Evolutionary conservation across 2,888 invertebrate genomes (phyloP).

Genomic region (Chirona hameri): DNA sequence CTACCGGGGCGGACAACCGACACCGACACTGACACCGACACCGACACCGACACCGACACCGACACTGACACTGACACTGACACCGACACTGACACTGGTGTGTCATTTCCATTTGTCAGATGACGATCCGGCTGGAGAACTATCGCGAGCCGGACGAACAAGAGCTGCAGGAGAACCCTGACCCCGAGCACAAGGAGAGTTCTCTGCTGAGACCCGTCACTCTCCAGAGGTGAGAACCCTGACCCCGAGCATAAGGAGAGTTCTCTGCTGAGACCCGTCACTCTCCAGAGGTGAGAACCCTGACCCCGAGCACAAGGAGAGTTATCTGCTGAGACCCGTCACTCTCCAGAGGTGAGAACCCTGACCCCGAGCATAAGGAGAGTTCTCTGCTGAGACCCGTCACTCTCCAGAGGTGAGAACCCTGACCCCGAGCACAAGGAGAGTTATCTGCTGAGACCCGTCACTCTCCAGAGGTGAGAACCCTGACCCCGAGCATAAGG

Average conservation of each 20-base stretch:
- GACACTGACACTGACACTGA: too few species aligned
- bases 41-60: too few species aligned
- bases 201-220: constrained; percentile 33
- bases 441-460: background rate
- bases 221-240: background rate
- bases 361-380: too few species aligned
- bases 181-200: constrained; percentile 41
- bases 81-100: too few species aligned
- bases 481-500: too few species aligned
- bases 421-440: too few species aligned
- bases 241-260: too few species aligned
- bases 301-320: constrained; percentile 27
- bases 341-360: background rate
- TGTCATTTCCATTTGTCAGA: constrained; percentile 43
- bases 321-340: constrained; percentile 40
- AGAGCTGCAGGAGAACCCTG: constrained; percentile 13
- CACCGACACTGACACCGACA: too few species aligned
- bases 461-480: background rate
- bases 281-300: too few species aligned
- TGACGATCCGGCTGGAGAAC: constrained; percentile 39
- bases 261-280: too few species aligned
- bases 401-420: constrained; percentile 4
- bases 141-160: constrained; percentile 50
- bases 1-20: too few species aligned
- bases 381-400: constrained; percentile 33